Conservation (phyloP, 2,797 vertebrate species). For the Naso thynnoides region DNA sequence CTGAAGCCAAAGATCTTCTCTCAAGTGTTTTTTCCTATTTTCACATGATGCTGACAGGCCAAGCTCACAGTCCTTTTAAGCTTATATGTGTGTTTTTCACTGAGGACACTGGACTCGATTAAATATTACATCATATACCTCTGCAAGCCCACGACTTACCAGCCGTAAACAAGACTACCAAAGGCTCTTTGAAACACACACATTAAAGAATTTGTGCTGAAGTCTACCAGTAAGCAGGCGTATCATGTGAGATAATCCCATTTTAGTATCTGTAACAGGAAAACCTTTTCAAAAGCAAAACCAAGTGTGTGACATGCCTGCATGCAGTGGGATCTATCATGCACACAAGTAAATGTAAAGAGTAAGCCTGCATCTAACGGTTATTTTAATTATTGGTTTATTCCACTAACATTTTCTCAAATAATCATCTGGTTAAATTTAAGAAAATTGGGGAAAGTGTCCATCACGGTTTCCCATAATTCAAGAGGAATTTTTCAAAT, state of each 20-base stretch:
- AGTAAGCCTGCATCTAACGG: not conserved
- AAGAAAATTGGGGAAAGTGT: too few relatives aligned
- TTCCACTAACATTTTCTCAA: too few relatives aligned
- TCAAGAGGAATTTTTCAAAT: too few relatives aligned
- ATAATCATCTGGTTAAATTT: too few relatives aligned
- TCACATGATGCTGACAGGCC: slow-evolving; percentile 1
- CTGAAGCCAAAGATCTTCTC: not conserved
- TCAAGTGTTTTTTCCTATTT: slow-evolving; percentile 12
- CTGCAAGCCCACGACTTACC: not conserved
- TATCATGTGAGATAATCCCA: slow-evolving; percentile 19
- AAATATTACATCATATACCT: slow-evolving; percentile 20
- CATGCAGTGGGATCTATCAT: not conserved
- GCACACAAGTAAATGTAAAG: not conserved
- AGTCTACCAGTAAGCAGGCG: slow-evolving; percentile 2
- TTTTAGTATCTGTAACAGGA: slow-evolving; percentile 20
- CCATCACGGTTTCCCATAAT: too few relatives aligned
- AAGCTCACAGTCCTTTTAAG: not conserved
- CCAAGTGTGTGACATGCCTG: not conserved
- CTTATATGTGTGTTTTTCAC: not conserved
- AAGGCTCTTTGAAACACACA: slow-evolving; percentile 2
- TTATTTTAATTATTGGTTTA: not conserved
- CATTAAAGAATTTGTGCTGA: slow-evolving; percentile 5
- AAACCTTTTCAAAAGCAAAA: slow-evolving; percentile 14
- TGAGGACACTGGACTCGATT: not conserved
- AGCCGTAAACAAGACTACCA: slow-evolving; percentile 6